Evolutionary conservation across 2,113 vertebrate species (phyloP).

Genomic region (Anarrhichthys ocellatus): DNA sequence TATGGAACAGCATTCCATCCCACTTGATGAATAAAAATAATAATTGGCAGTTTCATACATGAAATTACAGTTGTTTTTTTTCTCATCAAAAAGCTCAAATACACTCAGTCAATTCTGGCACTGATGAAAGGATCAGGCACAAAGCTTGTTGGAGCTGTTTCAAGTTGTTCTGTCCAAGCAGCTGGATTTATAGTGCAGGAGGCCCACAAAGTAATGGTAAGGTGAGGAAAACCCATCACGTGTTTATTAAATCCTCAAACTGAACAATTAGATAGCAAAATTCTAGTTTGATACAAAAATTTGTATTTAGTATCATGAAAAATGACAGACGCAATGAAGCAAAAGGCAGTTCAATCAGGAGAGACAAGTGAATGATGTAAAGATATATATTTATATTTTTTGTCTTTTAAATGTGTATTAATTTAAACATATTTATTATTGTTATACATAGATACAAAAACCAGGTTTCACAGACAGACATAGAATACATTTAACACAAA

Average conservation of each 20-base stretch:
- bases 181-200: neutral
- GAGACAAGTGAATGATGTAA: neutral
- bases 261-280: neutral
- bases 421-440: no score
- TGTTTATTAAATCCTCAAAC: neutral
- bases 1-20: neutral
- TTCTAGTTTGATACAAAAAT: neutral
- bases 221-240: neutral
- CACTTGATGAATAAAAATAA: neutral
- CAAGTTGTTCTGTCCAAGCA: constrained; percentile 9
- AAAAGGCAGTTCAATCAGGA: neutral
- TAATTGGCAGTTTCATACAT: neutral
- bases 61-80: neutral
- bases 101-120: neutral
- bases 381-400: no score
- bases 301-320: no score
- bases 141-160: neutral
- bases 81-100: neutral
- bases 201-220: neutral
- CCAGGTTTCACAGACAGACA: no score
- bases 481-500: no score
- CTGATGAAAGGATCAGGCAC: neutral
- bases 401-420: no score
- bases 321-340: no score
- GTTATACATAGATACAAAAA: no score